Conservation (phyloP, 1,140 invertebrate genomes). For the Euwallacea fornicatus region DNA sequence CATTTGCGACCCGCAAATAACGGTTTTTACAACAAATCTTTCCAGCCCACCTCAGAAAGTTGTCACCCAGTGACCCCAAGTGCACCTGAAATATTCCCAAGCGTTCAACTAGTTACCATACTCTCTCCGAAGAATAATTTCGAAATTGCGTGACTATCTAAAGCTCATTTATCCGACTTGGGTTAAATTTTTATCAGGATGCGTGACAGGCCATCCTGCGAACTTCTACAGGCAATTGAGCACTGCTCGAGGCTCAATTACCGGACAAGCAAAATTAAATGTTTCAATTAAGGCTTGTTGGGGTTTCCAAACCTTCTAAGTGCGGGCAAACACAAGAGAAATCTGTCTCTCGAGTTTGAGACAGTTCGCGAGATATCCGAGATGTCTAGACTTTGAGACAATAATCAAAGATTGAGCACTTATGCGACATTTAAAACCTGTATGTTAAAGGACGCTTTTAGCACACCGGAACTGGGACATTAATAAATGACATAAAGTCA, state of each 20-base stretch:
- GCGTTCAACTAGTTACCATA: background rate
- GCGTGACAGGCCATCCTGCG: slow-evolving; percentile 13
- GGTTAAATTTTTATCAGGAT: slow-evolving; percentile 12
- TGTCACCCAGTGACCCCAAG: background rate
- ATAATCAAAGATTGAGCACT: too few species aligned
- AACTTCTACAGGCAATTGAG: slow-evolving; percentile 19
- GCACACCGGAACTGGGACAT: too few species aligned
- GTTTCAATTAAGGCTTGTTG: slow-evolving; percentile 4
- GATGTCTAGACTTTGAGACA: too few species aligned
- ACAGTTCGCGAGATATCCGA: too few species aligned
- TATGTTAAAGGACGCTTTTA: too few species aligned
- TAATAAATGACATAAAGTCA: too few species aligned
- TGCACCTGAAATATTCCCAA: background rate
- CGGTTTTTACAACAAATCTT: too few species aligned
- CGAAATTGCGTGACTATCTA: background rate
- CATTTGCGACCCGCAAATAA: too few species aligned
- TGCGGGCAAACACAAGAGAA: too few species aligned
- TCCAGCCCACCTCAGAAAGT: background rate
- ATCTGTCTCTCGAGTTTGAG: too few species aligned
- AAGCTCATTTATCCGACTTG: background rate
- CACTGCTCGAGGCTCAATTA: background rate
- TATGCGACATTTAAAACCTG: too few species aligned
- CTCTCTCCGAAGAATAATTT: background rate
- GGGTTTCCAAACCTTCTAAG: too few species aligned
- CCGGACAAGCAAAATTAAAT: slow-evolving; percentile 12